Evolutionary conservation across 1,140 invertebrate genomes (phyloP), one percentile per base, ranked within the genome.

Genomic region (Trachymyrmex septentrionalis): DNA sequence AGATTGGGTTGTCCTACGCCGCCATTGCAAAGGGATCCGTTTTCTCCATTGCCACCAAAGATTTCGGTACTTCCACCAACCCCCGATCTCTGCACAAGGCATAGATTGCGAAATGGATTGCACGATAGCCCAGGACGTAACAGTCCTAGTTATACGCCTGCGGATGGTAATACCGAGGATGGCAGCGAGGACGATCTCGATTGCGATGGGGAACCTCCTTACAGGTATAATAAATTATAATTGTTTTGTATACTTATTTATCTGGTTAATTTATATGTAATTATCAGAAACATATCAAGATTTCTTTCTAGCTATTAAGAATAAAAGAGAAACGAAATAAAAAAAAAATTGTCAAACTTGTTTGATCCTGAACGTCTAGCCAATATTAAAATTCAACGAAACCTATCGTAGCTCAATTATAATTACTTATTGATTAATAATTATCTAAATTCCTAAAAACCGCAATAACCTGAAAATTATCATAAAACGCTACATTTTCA

Each of bases 51-150:
- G 30, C 96, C 95, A 64, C 97, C 97, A 24, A 96, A 97, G 93
- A 98, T 98, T 91, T 96, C 97, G 19, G 97, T 98, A 38, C 95
- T 97, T 27, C 97, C 97, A 67, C 97, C 97, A 16, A 98, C 97
- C 4, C 97, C 97, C 1, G 97, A 97, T 84, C 30, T 94, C 7
- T 95, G 94, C 84, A 92, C 92, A 57, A 94, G 92, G 24, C 92
- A 95, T 69, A 93, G 92, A 87, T 66, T 94, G 19, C 87, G 90
- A 61, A 94, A 94, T 72, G 92, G 93, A 6, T 50, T 92, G 27
- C 89, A 92, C 64, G 94, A 95, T 73, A 95, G 94, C 71, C 93
- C 94, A 10, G 92, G 93, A 34, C 91, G 92, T 16, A 94, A 94
- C 53, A 95, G 94, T 88, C 94, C 94, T 0, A 92, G 91, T 53